Evolutionary conservation across 2,797 vertebrate genomes (phyloP).

Genomic region (Muraenolepis orangiensis): DNA sequence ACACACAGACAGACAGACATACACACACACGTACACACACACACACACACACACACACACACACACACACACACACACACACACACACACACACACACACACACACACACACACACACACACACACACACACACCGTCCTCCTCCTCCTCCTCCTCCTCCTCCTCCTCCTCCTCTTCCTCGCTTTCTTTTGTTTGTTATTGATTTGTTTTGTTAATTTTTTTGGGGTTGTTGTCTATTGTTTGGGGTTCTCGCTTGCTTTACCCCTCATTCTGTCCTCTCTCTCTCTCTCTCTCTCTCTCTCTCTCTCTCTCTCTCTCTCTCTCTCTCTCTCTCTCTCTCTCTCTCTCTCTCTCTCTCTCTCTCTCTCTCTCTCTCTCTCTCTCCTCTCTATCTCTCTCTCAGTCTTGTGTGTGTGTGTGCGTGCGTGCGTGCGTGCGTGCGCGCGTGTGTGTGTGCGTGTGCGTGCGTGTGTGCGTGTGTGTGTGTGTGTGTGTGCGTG

Average conservation of each 20-base stretch:
- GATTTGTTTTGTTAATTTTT: constrained; percentile 6
- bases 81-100: too few species aligned
- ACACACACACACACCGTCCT: too few species aligned
- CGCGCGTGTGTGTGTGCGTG: too few species aligned
- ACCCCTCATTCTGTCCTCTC: constrained; percentile 68
- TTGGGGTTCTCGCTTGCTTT: constrained; percentile 1
- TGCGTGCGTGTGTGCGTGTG: constrained; percentile 21
- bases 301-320: constrained; percentile 38
- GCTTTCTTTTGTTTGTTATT: background rate
- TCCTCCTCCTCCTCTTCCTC: constrained; percentile 58
- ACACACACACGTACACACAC: too few species aligned
- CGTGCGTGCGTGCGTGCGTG: constrained; percentile 51
- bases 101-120: too few species aligned
- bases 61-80: too few species aligned
- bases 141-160: constrained; percentile 55
- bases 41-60: too few species aligned
- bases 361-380: constrained; percentile 44
- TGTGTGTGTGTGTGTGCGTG: constrained; percentile 50
- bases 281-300: constrained; percentile 50
- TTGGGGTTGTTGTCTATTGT: background rate
- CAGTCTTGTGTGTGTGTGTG: constrained; percentile 8
- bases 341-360: constrained; percentile 43
- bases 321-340: constrained; percentile 42
- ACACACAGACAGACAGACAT: too few species aligned
- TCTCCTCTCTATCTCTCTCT: constrained; percentile 23